A percentile compares a stretch with the other conserved stretches of the same genome.
phyloP scores from a whole-genome alignment of 2,113 vertebrate genomes.

The Chlorodrepanis virens region DNA sequence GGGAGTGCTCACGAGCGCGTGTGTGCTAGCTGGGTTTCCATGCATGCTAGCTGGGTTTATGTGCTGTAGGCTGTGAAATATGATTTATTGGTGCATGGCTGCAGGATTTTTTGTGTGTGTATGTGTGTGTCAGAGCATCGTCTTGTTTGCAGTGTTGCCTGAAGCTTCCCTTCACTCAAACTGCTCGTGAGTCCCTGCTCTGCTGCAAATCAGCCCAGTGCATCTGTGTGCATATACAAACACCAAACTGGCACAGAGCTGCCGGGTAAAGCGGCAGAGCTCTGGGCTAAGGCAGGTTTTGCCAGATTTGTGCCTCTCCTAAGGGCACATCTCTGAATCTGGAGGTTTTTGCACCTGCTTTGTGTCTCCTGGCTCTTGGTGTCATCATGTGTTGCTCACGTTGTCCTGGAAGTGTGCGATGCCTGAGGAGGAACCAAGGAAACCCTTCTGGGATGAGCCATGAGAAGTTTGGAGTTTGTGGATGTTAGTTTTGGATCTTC shows the following conservation, averaged over 20 bases:
- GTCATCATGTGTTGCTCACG: fast-evolving
- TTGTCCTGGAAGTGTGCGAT: background rate
- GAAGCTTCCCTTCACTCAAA: slow-evolving; percentile 20
- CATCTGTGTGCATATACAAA: background rate
- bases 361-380: background rate
- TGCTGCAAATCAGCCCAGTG: background rate
- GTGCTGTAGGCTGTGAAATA: slow-evolving; percentile 24
- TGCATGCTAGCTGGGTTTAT: background rate
- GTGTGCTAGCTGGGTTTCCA: background rate
- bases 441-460: background rate
- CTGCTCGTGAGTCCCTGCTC: background rate
- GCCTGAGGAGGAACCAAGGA: background rate
- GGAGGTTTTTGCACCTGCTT: background rate
- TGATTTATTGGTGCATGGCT: slow-evolving; percentile 13
- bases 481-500: background rate
- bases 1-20: background rate
- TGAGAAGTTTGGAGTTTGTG: background rate
- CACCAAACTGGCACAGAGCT: background rate
- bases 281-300: background rate
- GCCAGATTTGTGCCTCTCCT: background rate
- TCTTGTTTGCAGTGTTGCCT: slow-evolving; percentile 10
- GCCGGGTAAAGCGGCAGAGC: background rate
- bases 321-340: background rate
- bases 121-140: background rate
- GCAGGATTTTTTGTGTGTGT: background rate